Conservation (phyloP, 2,888 invertebrate species). For the Eucriotettix oculatus region DNA sequence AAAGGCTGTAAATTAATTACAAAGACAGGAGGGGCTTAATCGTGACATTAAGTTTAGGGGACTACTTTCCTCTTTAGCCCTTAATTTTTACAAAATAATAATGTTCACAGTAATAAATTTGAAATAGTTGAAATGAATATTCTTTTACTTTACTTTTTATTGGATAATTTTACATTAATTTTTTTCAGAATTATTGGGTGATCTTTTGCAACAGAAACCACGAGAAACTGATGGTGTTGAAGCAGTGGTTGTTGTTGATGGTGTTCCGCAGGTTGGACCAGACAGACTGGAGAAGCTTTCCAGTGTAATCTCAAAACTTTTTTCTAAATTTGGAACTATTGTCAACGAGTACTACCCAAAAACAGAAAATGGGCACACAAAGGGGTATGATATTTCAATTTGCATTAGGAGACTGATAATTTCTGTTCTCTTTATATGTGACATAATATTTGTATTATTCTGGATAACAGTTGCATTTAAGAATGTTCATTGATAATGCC, state of each 20-base stretch:
- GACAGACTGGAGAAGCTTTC: slow-evolving; percentile 84
- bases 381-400: slow-evolving; percentile 38
- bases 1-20: too few relatives aligned
- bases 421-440: background rate
- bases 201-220: slow-evolving; percentile 75
- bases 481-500: too few relatives aligned
- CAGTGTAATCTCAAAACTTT: slow-evolving; percentile 79
- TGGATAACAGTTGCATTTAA: too few relatives aligned
- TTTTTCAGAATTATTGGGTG: slow-evolving; percentile 74
- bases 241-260: slow-evolving; percentile 89
- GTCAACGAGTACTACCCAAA: slow-evolving; percentile 81
- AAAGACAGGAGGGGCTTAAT: too few relatives aligned
- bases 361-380: slow-evolving; percentile 65
- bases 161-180: too few relatives aligned
- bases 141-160: too few relatives aligned
- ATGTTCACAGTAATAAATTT: too few relatives aligned
- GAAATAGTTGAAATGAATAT: too few relatives aligned
- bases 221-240: slow-evolving; percentile 93
- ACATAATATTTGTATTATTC: too few relatives aligned
- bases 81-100: too few relatives aligned
- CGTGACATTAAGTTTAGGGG: too few relatives aligned
- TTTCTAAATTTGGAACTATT: slow-evolving; percentile 72
- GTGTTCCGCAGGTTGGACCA: slow-evolving; percentile 86
- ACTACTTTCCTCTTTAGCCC: too few relatives aligned
- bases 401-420: background rate